Conservation (phyloP, 2,113 vertebrate genomes). For the Eurypyga helias region DNA sequence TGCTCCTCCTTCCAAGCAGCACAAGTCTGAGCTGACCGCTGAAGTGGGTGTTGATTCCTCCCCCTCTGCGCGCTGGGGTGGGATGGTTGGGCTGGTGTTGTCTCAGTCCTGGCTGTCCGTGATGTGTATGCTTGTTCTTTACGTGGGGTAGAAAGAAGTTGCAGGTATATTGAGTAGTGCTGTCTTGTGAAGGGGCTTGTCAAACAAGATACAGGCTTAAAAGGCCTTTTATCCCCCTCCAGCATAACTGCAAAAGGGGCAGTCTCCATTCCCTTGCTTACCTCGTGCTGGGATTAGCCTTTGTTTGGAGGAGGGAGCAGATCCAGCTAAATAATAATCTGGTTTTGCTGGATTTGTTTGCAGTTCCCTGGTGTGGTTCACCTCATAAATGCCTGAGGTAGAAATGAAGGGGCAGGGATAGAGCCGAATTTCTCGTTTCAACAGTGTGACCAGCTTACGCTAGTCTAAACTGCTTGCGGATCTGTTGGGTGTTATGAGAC, state of each 20-base stretch:
- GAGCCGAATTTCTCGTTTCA: background rate
- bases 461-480: background rate
- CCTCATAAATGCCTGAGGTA: background rate
- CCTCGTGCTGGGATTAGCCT: background rate
- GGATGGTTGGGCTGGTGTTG: background rate
- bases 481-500: background rate
- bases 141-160: rapidly evolving
- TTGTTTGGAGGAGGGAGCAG: background rate
- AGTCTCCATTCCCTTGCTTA: background rate
- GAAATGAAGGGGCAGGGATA: background rate
- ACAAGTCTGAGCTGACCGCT: background rate
- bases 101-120: background rate
- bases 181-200: background rate
- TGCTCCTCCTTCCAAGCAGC: background rate
- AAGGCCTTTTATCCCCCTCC: background rate
- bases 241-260: background rate
- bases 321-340: background rate
- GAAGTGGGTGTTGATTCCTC: background rate
- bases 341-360: background rate
- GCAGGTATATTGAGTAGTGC: background rate
- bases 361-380: background rate
- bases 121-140: background rate
- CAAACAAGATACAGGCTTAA: background rate
- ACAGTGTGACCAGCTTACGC: background rate
- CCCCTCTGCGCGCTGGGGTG: background rate